Conservation (phyloP, 2,797 vertebrate species). For the Coccyzus lansbergi region DNA sequence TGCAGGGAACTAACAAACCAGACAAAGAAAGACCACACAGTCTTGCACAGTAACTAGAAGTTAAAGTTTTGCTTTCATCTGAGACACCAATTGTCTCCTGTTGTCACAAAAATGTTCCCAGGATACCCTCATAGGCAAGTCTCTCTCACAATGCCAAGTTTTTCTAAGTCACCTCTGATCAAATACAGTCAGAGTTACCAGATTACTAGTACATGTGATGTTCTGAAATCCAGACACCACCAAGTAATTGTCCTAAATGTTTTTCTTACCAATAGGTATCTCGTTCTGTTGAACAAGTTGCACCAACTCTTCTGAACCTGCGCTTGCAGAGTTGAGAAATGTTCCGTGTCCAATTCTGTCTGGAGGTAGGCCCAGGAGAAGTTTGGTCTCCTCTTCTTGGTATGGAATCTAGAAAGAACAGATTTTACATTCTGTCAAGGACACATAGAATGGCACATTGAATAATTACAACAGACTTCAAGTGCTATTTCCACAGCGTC, state of each 20-base stretch:
- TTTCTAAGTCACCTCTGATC: not conserved
- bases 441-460: not conserved
- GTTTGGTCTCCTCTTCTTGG: slow-evolving; percentile 87
- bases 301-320: slow-evolving; percentile 83
- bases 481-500: not conserved
- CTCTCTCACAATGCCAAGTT: rapidly evolving
- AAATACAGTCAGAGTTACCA: not conserved
- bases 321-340: slow-evolving; percentile 82
- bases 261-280: slow-evolving; percentile 89
- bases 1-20: not conserved
- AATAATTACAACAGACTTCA: not conserved
- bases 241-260: not conserved
- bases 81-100: not conserved
- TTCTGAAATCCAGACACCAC: not conserved
- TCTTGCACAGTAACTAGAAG: not conserved
- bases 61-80: not conserved
- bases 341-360: slow-evolving; percentile 97
- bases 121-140: not conserved
- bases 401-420: slow-evolving; percentile 84
- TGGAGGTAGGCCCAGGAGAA: slow-evolving; percentile 90
- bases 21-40: not conserved
- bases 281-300: slow-evolving; percentile 83
- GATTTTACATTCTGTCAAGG: not conserved
- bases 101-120: not conserved
- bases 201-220: not conserved